Evolutionary conservation across 1,140 invertebrate species (phyloP).

Genomic region (Calephelis virginiensis): DNA sequence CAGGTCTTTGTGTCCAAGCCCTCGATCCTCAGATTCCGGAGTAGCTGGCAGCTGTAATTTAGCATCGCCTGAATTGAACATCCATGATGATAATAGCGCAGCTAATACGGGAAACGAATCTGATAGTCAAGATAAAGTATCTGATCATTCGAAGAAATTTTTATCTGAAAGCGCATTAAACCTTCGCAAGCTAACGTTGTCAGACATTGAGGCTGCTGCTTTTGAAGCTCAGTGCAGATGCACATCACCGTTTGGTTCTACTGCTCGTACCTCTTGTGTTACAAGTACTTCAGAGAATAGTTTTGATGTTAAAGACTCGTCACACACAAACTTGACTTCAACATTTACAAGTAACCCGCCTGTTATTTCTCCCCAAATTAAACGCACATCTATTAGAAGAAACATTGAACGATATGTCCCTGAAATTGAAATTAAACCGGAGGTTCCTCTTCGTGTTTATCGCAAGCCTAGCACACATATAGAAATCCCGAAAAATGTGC

Average conservation of each 20-base stretch:
- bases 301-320: constrained; percentile 72
- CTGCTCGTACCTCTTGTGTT: constrained; percentile 81
- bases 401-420: constrained; percentile 65
- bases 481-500: constrained; percentile 70
- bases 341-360: constrained; percentile 59
- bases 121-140: constrained; percentile 52
- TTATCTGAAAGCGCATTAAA: constrained; percentile 45
- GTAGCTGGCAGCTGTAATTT: constrained; percentile 89
- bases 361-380: constrained; percentile 60
- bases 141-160: constrained; percentile 41
- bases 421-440: constrained; percentile 62
- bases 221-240: constrained; percentile 86
- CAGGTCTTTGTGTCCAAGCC: constrained; percentile 80
- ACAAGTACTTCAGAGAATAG: constrained; percentile 78
- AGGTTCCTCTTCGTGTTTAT: constrained; percentile 64
- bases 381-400: constrained; percentile 67
- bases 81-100: constrained; percentile 50
- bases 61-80: constrained; percentile 81
- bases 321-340: constrained; percentile 69
- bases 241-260: constrained; percentile 85
- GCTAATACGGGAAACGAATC: constrained; percentile 53
- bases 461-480: constrained; percentile 71
- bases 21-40: constrained; percentile 88
- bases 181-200: constrained; percentile 69
- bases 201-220: constrained; percentile 82